Base-by-base conservation (phyloP, 1,140 invertebrate species). In the Eufriesea mexicana region DNA sequence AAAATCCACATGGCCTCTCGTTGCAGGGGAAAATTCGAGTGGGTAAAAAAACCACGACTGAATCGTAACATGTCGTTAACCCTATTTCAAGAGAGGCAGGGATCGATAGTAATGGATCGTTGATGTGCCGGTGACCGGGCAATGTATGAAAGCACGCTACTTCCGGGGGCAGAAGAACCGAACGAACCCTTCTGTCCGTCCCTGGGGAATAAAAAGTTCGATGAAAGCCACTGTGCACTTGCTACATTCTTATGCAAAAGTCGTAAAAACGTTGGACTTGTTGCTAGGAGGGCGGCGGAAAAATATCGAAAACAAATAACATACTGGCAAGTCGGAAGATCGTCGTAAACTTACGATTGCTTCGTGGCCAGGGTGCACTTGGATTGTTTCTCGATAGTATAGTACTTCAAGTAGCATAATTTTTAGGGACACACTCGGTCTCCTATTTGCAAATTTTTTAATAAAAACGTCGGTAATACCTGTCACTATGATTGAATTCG, bases 21-120 rank as follows among this genome's bases (percentile, higher is more conserved):
- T 42, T 9, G 10, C 6, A 12, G 5, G 2, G 16, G 54, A 47
- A 35, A 62, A 25, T 59, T 47, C 42, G 25, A 28, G 9, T 6
- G 1, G 0, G 28, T 12, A n/a, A 55, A 54, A 68, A 20, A 68
- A 77, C n/a, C 35, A 25, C 51, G 55, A 25, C n/a, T 51, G 66
- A 78, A 77, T 77, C 55, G 74, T 45, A 83, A 57, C 49, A 25
- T 87, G 77, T 79, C 85, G 78, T 87, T 87, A 87, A 68, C 85
- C 77, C 75, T 79, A 64, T 87, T 87, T 73, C 81, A 54, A 62
- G 67, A 55, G 61, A 73, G 61, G 35, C 54, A 42, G 57, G 54
- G 79, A 80, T 89, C 87, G 85, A 89, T 89, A 83, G 82, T 85
- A 80, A 89, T 89, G 75, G 87, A 89, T 84, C 85, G 81, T 23